phyloP scores from a whole-genome alignment of 1,140 invertebrate species.

The Brachystomella parvula region DNA sequence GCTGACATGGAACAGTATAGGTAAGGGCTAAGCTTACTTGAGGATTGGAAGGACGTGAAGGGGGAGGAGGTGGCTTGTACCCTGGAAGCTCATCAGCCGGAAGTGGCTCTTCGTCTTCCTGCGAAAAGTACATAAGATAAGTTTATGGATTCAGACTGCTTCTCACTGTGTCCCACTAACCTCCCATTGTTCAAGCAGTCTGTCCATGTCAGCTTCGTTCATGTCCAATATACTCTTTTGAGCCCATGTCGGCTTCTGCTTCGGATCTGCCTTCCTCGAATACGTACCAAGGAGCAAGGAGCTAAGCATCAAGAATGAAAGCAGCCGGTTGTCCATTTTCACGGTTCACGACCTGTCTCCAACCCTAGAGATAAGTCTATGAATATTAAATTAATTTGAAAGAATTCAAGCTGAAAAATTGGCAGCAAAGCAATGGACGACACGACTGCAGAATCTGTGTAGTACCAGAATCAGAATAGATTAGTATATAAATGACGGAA shows the following conservation, averaged over 20 bases:
- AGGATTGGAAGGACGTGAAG: slow-evolving; percentile 64
- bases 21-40: slow-evolving; percentile 47
- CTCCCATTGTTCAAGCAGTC: slow-evolving; percentile 93
- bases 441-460: no score
- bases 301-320: no score
- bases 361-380: no score
- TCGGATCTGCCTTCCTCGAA: no score
- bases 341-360: no score
- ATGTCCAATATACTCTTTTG: slow-evolving; percentile 84
- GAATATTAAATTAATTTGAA: no score
- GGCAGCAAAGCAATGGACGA: no score
- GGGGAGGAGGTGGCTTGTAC: slow-evolving; percentile 61
- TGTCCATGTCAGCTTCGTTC: slow-evolving; percentile 85
- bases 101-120: slow-evolving; percentile 90
- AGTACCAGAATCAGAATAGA: no score
- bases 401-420: no score
- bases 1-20: background rate
- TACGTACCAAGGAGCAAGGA: no score
- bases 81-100: slow-evolving; percentile 91
- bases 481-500: no score
- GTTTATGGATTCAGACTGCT: background rate
- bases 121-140: slow-evolving; percentile 32
- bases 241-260: slow-evolving; percentile 49
- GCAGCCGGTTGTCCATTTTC: no score
- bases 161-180: slow-evolving; percentile 44